These are phyloP conservation scores for Ischnus inquisitorius DNA, from an alignment of 2,888 invertebrate genomes.

Conservation along the genomic window DNA sequence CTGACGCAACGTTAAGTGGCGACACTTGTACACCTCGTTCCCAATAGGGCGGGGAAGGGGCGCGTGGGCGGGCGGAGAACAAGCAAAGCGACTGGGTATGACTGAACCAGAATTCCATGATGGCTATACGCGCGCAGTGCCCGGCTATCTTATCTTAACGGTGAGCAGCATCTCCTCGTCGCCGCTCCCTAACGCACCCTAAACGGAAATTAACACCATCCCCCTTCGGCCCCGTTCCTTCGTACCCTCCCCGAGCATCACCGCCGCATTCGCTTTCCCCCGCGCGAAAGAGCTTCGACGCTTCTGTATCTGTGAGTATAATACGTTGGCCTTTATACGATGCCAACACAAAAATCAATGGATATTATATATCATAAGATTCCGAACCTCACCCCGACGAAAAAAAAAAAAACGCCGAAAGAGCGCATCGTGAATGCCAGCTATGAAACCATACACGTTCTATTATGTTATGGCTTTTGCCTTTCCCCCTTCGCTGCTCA, in stretches of 20 bases:
- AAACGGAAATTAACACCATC: constrained; percentile 84
- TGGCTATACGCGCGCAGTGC: constrained; percentile 53
- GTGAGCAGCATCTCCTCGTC: constrained; percentile 76
- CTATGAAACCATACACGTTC: constrained; percentile 50
- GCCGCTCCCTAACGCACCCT: constrained; percentile 79
- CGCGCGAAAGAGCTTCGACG: constrained; percentile 38
- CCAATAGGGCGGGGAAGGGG: not conserved
- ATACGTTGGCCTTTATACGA: constrained; percentile 58
- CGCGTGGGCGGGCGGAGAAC: not conserved
- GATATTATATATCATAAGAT: constrained; percentile 75
- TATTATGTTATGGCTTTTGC: constrained; percentile 39
- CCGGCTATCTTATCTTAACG: constrained; percentile 84
- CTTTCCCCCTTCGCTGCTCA: constrained; percentile 22
- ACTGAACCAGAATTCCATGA: constrained; percentile 62
- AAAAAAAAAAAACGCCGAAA: constrained; percentile 1
- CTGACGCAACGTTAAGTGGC: not conserved
- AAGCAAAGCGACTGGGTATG: constrained; percentile 64
- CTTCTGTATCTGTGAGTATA: constrained; percentile 22
- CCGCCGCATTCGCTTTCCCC: not conserved
- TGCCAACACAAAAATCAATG: constrained; percentile 80
- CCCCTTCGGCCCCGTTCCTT: constrained; percentile 28
- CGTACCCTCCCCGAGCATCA: not conserved
- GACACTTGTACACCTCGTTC: constrained; percentile 3
- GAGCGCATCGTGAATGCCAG: constrained; percentile 16
- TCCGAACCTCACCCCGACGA: not conserved